Base-by-base conservation (phyloP, 2,797 vertebrate species). In the Xenops minutus region DNA sequence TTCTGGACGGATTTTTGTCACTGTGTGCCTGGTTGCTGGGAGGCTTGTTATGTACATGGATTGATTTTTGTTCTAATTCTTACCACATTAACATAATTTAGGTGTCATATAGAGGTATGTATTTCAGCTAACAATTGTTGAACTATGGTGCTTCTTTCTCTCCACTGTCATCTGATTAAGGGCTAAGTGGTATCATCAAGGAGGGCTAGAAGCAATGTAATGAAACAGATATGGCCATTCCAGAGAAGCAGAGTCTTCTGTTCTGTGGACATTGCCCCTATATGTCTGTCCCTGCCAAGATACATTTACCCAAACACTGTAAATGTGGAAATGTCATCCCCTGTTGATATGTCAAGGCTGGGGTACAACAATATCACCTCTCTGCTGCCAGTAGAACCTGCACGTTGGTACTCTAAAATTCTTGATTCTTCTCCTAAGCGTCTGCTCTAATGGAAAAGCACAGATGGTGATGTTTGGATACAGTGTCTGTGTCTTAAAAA, bases 391-490 rank as follows among this genome's bases (percentile, higher is more conserved):
- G 16, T 13, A 73, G n/a, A 59, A 41, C 3, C 14, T 75, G 14
- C 32, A 0, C 0, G 0, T 21, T 52, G 0, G 20, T 88, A 32
- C 29, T 72, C 29, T 78, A 17, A 77, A 85, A 59, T 37, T 62
- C 34, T 77, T 14, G 1, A 36, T 80, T 88, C 34, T 1, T 77
- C 21, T 80, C 10, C 24, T 29, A 32, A 83, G 11, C 4, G 2
- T 73, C 7, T 58, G 21, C 16, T 14, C 9, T 62, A 61, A 46
- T 20, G n/a, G 27, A 75, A 21, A 6, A 9, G 18, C 34, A 51
- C 73, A 88, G 85, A 85, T 79, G 44, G 43, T 62, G 55, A 43
- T 78, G 85, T 93, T 92, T 89, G 41, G 32, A 44, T 56, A 61
- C 48, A 92, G 17, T 36, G 23, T 91, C 18, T 80, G 8, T 71